Percentiles rank a stretch among this genome's conserved stretches.
phyloP scores from a whole-genome alignment of 2,888 invertebrate species.

The Sepiola atlantica region DNA sequence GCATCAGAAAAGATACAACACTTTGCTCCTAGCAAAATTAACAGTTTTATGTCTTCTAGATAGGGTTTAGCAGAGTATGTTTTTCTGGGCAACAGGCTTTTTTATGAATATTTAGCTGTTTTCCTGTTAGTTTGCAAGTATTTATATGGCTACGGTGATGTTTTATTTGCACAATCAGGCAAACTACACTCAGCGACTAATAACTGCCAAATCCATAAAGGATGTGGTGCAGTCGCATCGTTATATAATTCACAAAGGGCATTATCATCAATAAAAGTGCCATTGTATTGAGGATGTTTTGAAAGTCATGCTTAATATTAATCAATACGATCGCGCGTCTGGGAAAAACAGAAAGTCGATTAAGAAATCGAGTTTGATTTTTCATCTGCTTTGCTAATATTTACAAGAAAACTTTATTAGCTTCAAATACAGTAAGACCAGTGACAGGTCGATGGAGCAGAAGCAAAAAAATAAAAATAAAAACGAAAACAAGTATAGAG shows the following conservation, averaged over 20 bases:
- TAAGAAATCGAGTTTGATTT: neutral
- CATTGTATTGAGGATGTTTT: neutral
- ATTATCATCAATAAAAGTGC: neutral
- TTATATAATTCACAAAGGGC: neutral
- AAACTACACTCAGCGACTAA: too few species aligned
- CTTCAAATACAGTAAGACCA: neutral
- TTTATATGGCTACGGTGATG: too few species aligned
- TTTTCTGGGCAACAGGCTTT: too few species aligned
- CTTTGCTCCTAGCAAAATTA: too few species aligned
- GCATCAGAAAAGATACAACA: too few species aligned
- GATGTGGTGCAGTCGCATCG: too few species aligned
- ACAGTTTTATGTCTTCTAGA: too few species aligned
- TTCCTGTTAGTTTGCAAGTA: too few species aligned
- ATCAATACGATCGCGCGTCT: neutral
- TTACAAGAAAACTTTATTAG: neutral
- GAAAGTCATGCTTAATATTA: neutral
- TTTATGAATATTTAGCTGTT: too few species aligned
- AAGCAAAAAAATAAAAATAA: neutral
- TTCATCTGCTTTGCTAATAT: neutral
- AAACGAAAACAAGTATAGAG: neutral
- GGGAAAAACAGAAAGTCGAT: neutral
- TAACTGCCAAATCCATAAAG: too few species aligned
- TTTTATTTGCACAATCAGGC: too few species aligned
- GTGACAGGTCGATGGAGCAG: neutral
- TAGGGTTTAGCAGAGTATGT: too few species aligned